Conservation (phyloP, 2,113 vertebrate genomes). For the Glaucidium brasilianum region DNA sequence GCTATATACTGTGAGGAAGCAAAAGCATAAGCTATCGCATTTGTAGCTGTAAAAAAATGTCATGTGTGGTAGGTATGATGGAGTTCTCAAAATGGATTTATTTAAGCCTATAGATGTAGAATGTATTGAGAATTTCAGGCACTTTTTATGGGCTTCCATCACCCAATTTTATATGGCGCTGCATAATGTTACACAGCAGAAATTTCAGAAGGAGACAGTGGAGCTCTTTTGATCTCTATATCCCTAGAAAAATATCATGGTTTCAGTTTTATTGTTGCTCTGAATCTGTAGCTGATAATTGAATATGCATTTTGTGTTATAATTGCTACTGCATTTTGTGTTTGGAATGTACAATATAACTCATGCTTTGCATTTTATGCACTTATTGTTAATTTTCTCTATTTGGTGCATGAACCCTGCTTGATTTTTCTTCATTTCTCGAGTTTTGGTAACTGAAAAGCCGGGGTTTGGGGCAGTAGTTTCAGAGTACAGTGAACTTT, state of each 20-base stretch:
- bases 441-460: neutral
- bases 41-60: conserved; percentile 8
- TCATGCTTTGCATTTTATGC: neutral
- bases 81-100: conserved; percentile 10
- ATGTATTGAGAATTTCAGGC: neutral
- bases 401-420: neutral
- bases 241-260: neutral
- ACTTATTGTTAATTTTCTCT: neutral
- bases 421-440: neutral
- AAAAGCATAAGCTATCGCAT: neutral
- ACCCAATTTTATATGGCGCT: neutral
- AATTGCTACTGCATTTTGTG: conserved; percentile 3
- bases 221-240: neutral
- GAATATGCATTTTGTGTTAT: conserved; percentile 28
- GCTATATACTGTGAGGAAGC: neutral
- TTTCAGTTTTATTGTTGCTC: conserved; percentile 17
- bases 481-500: neutral
- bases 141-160: neutral
- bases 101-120: neutral
- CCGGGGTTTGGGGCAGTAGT: neutral
- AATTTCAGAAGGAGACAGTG: conserved; percentile 12
- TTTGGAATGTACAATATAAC: neutral
- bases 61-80: neutral
- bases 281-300: conserved; percentile 34
- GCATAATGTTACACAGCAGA: neutral